A percentile compares a stretch with the other conserved stretches of the same genome.
Evolutionary conservation across 2,888 invertebrate species (phyloP).

Genomic region (Cephus pulcher): DNA sequence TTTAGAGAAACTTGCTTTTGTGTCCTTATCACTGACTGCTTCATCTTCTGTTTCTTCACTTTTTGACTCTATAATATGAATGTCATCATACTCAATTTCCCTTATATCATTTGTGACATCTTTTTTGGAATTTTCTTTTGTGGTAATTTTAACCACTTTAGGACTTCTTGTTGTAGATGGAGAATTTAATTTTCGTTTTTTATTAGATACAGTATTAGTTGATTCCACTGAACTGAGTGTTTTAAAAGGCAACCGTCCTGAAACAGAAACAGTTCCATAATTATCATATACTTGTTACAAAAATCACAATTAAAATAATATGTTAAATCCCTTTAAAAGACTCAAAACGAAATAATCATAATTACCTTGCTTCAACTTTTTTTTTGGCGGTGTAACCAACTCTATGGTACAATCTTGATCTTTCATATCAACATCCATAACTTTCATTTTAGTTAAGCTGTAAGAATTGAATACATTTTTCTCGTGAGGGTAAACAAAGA

Average conservation of each 20-base stretch:
- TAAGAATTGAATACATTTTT: neutral
- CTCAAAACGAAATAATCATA: neutral
- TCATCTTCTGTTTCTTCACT: conserved; percentile 16
- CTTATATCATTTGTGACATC: conserved; percentile 8
- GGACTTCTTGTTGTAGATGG: conserved; percentile 44
- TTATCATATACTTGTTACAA: neutral
- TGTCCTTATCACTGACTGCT: conserved; percentile 7
- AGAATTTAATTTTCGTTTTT: conserved; percentile 54
- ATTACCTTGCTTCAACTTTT: conserved; percentile 59
- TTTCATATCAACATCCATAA: conserved; percentile 48
- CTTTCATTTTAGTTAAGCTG: conserved; percentile 43
- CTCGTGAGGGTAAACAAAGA: neutral
- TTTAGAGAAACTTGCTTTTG: conserved; percentile 6
- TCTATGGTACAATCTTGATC: conserved; percentile 44
- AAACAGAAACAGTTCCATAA: conserved; percentile 21
- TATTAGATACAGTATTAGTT: conserved; percentile 36
- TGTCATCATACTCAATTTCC: conserved; percentile 1
- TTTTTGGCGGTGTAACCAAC: conserved; percentile 41
- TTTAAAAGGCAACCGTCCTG: conserved; percentile 58
- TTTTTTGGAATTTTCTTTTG: conserved; percentile 41
- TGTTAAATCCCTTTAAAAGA: neutral
- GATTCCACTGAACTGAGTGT: conserved; percentile 40
- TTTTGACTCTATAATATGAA: conserved; percentile 2
- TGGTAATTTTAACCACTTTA: conserved; percentile 49
- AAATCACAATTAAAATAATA: neutral